These are phyloP conservation scores for Xerus inauris DNA, from an alignment of 2,113 vertebrate species.

Conservation along the genomic window DNA sequence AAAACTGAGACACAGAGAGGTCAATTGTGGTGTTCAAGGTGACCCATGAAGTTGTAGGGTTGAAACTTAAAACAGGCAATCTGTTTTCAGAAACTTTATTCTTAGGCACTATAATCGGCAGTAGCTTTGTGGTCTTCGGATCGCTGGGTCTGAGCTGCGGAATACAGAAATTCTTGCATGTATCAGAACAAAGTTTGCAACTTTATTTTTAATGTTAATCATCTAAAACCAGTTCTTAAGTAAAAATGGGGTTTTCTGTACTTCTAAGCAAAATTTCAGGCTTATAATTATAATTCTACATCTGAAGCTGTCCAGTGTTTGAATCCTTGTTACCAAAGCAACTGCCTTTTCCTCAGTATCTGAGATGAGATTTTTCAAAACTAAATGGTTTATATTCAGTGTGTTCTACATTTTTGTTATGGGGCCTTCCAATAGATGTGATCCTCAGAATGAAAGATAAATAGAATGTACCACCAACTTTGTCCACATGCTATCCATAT, in stretches of 20 bases:
- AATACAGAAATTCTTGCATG: not conserved
- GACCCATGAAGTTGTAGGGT: not conserved
- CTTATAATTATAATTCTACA: constrained; percentile 34
- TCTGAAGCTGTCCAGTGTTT: not conserved
- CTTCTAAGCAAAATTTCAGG: constrained; percentile 38
- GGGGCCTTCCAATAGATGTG: not conserved
- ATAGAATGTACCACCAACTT: not conserved
- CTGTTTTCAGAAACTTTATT: not conserved
- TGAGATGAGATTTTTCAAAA: constrained; percentile 33
- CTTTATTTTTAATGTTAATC: not conserved
- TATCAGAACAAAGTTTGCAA: not conserved
- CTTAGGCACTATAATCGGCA: not conserved
- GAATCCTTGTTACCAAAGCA: constrained; percentile 60
- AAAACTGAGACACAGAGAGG: not conserved
- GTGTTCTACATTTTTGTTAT: not conserved
- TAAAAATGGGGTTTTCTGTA: not conserved
- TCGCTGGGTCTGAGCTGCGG: not conserved
- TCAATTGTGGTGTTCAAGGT: not conserved
- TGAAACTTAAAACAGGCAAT: not conserved
- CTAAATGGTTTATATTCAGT: not conserved
- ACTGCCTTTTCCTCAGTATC: not conserved
- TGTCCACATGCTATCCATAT: not conserved
- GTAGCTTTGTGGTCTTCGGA: not conserved
- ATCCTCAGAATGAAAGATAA: not conserved
- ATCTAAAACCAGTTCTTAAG: not conserved